Evolutionary conservation across 2,113 vertebrate species (phyloP), one percentile per base, ranked within the genome.

Genomic region (Pogona vitticeps): DNA sequence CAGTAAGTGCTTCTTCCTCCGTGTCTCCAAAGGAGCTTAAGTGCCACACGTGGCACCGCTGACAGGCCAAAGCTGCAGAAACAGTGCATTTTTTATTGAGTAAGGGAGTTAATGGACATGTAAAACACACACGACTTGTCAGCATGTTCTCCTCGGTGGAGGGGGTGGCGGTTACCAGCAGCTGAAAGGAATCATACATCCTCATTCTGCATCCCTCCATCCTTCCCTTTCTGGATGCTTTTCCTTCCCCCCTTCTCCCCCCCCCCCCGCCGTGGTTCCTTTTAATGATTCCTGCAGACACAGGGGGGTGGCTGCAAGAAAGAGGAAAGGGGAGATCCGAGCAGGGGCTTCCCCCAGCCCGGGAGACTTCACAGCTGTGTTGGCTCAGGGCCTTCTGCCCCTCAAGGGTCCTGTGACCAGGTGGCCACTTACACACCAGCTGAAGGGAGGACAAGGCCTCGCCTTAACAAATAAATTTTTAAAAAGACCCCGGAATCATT

Each of bases 51-150:
- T 6, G 10, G 58, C 65, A 52, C 21, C 36, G 40, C 59, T n/a
- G 28, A 79, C 31, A n/a, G 0, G 56, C 85, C 82, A 80, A 68
- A 38, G 2, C 80, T 28, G 83, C 6, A 1, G 79, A 73, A 77
- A 78, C 56, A 0, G 13, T 1, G 84, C 38, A 21, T 80, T 82
- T 88, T 84, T 86, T 46, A 88, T 46, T 1, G 13, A 71, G 91
- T 63, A 31, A 91, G 84, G 0, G 1, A 80, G 86, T 75, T 83
- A 87, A 90, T 1, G 12, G 91, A 85, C 91, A 52, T 0, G 38
- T 36, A 72, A 90, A 52, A 38, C 2, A 80, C n/a, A 38, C 1
- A 85, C 61, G 40, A 26, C 84, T 80, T 88, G 89, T 92, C 93
- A 91, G 92, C 85, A 68, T 0, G 0, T 46, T 58, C 68, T 38